Evolutionary conservation across 2,888 invertebrate species (phyloP).

Genomic region (Drosophila seclusa): DNA sequence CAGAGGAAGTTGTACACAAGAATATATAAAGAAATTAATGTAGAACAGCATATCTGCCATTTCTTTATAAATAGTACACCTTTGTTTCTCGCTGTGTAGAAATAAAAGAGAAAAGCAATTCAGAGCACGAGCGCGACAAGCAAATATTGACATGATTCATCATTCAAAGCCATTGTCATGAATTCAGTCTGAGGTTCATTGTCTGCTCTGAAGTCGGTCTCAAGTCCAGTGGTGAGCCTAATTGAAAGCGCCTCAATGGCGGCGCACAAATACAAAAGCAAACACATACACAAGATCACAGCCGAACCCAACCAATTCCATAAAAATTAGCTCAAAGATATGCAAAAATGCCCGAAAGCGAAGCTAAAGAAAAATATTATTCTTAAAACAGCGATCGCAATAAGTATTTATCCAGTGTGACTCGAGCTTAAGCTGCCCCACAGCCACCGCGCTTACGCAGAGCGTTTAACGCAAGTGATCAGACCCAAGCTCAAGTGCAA

Average conservation of each 20-base stretch:
- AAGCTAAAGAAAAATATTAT: constrained; percentile 72
- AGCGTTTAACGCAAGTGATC: constrained; percentile 30
- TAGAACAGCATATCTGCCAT: constrained; percentile 1
- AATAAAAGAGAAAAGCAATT: constrained; percentile 61
- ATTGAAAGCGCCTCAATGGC: constrained; percentile 65
- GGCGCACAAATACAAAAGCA: constrained; percentile 19
- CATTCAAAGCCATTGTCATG: constrained; percentile 59
- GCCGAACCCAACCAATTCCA: constrained; percentile 47
- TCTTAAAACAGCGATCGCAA: constrained; percentile 65
- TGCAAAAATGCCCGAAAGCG: constrained; percentile 58
- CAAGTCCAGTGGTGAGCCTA: constrained; percentile 59
- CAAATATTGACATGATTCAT: constrained; percentile 64
- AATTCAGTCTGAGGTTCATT: constrained; percentile 48
- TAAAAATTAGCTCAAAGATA: constrained; percentile 74
- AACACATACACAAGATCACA: background rate
- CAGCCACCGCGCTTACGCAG: constrained; percentile 77
- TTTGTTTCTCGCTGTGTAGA: constrained; percentile 18
- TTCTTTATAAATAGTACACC: constrained; percentile 23
- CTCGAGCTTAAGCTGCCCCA: constrained; percentile 62
- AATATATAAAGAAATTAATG: background rate
- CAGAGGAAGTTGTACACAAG: constrained; percentile 12
- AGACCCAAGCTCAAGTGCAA: constrained; percentile 2
- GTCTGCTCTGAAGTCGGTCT: constrained; percentile 58
- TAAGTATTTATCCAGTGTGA: constrained; percentile 61
- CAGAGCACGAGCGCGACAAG: constrained; percentile 61